These are phyloP conservation scores for Sebastes hubbsi DNA, from an alignment of 2,797 vertebrate species.

Conservation along the genomic window DNA sequence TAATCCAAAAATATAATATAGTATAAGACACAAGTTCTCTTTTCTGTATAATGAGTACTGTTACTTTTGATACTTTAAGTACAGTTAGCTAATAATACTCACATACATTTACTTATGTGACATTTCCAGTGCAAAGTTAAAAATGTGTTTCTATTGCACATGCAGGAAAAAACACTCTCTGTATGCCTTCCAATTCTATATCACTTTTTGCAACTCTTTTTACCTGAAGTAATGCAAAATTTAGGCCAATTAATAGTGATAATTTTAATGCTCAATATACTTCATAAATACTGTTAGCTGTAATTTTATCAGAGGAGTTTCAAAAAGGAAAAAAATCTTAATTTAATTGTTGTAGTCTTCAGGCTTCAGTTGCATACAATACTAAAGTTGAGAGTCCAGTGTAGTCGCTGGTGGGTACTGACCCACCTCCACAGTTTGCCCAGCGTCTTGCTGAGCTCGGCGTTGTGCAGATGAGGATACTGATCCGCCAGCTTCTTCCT, in stretches of 20 bases:
- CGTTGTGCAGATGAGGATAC: conserved; percentile 91
- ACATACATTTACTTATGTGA: background rate
- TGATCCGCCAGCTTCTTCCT: conserved; percentile 88
- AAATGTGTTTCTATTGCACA: background rate
- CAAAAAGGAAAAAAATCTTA: background rate
- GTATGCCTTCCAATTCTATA: background rate
- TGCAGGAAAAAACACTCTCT: background rate
- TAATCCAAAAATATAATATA: background rate
- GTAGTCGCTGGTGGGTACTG: too few species aligned
- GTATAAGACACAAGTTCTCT: background rate
- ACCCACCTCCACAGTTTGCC: conserved; percentile 91
- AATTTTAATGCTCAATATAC: background rate
- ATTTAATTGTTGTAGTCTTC: background rate
- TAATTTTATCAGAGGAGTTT: background rate
- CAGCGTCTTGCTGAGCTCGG: conserved; percentile 91
- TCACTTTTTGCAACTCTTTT: background rate
- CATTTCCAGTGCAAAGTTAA: background rate
- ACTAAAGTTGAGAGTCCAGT: background rate
- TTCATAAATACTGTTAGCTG: background rate
- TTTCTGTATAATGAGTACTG: background rate
- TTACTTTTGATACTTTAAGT: background rate
- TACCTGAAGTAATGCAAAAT: background rate
- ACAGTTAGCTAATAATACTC: background rate
- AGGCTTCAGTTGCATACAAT: background rate
- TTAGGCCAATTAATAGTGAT: background rate